These are phyloP conservation scores for Chroicocephalus ridibundus DNA, from an alignment of 2,113 vertebrate genomes.

Conservation along the genomic window DNA sequence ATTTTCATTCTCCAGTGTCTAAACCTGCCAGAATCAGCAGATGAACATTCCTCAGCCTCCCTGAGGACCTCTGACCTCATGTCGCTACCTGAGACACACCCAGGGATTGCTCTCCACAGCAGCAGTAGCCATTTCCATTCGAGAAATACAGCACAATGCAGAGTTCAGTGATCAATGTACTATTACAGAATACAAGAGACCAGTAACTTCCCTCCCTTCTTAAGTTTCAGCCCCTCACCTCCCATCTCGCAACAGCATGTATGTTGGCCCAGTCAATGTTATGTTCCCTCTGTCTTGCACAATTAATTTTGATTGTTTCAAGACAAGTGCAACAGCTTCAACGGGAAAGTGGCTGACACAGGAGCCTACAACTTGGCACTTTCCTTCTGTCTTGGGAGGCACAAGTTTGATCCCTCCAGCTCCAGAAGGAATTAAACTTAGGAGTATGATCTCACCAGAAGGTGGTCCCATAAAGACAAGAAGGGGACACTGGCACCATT, in stretches of 20 bases:
- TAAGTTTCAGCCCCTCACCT: neutral
- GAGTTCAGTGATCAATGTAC: neutral
- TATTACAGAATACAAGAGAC: neutral
- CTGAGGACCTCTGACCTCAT: neutral
- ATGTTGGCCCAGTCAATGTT: neutral
- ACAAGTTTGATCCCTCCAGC: neutral
- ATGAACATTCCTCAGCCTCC: neutral
- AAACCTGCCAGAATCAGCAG: neutral
- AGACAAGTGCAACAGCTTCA: neutral
- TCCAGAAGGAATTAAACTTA: neutral
- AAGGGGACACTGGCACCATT: neutral
- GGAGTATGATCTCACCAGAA: neutral
- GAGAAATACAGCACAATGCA: neutral
- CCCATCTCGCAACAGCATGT: neutral
- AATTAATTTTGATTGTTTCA: neutral
- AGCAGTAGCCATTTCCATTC: neutral
- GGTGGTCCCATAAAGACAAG: neutral
- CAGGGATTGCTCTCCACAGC: neutral
- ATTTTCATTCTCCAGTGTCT: neutral
- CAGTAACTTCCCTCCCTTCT: neutral
- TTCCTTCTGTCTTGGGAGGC: neutral
- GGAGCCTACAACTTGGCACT: neutral
- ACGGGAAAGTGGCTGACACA: neutral
- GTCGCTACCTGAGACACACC: neutral
- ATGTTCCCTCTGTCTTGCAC: neutral